Base-by-base conservation (phyloP, 2,888 invertebrate genomes). In the Apamea epomidion region DNA sequence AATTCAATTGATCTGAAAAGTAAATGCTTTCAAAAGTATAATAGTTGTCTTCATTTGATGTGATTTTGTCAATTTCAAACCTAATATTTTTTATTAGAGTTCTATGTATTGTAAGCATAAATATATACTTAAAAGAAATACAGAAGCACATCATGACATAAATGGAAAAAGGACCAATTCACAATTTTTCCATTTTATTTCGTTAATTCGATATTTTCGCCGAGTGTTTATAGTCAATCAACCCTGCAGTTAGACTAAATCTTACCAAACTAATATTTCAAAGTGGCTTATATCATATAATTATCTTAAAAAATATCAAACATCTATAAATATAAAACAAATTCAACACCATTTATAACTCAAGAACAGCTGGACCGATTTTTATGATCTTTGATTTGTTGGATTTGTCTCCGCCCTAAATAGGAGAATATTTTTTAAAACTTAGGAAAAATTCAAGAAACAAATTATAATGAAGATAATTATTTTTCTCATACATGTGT, bases 401-500 rank as follows among this genome's bases (percentile, higher is more conserved):
- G 0, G 3, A 12, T 10, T 25, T 25, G 3, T 3, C 25, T 12
- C 25, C 25, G 0, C 10, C 10, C 10, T 0, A 3, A 25, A 58
- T 58, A 25, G 25, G 10, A 58, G 58, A 58, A 58, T 25, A 25
- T 10, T 10, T 58, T 3, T 3, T 58, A 12, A 58, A 25, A 58
- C n/a, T 1, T 54, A 1, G 12, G 25, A 21, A 2, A 58, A 25
- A 12, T 12, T n/a, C 1, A n/a, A n/a, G 4, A n/a, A 60, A 60
- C 1, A 60, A 60, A 3, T 3, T 8, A 21, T 10, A 54, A 54
- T 12, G 0, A 60, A 60, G 12, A n/a, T n/a, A n/a, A n/a, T 60
- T 14, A 0, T n/a, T 60, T n/a, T 60, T 60, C 2, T n/a, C 58
- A n/a, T 12, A 60, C 1, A 12, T 58, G 25, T 12, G 12, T 10